Base-by-base conservation (phyloP, 2,113 vertebrate genomes). In the Albula goreensis region DNA sequence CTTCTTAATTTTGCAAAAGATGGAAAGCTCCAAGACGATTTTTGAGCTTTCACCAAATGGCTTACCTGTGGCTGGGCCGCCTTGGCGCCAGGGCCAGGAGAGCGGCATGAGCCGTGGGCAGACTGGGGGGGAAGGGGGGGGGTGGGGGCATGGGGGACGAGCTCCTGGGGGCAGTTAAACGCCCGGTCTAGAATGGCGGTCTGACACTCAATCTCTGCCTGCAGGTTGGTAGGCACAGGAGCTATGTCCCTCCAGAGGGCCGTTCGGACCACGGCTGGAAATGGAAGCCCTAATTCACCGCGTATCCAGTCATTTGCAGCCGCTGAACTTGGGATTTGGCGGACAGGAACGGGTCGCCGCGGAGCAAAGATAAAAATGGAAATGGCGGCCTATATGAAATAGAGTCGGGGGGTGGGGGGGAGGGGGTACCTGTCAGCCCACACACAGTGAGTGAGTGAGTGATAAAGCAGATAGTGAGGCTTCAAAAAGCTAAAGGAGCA, bases 321-420 rank as follows among this genome's bases (percentile, higher is more conserved):
- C n/a, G 22, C 70, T 74, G 70, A 74, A 74, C 70, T 74, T 74
- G 70, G 70, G 70, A 74, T 74, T 74, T 74, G 70, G n/a, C 10
- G 70, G 70, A 74, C n/a, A n/a, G 70, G 70, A 74, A n/a, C 70
- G n/a, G 22, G 70, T 13, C n/a, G 70, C 70, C 70, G 70, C 70
- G n/a, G 70, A 25, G 70, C 70, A 74, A 74, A 74, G 70, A 74
- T 74, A 74, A 74, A 74, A 74, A 74, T 74, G 70, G 70, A 74
- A 74, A 74, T 74, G n/a, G 70, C n/a, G 25, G 22, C 70, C 70
- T 74, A 74, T 31, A 74, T 74, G 70, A 74, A 74, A 10, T 31
- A 3, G 70, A 31, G 70, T n/a, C 22, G 70, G n/a, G 25, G 70
- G 63, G 19, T 2, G 19, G 63, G 22, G 63, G 63, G 63, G 63